phyloP scores from a whole-genome alignment of 1,140 invertebrate species.

The Drosophila chauvacae region DNA sequence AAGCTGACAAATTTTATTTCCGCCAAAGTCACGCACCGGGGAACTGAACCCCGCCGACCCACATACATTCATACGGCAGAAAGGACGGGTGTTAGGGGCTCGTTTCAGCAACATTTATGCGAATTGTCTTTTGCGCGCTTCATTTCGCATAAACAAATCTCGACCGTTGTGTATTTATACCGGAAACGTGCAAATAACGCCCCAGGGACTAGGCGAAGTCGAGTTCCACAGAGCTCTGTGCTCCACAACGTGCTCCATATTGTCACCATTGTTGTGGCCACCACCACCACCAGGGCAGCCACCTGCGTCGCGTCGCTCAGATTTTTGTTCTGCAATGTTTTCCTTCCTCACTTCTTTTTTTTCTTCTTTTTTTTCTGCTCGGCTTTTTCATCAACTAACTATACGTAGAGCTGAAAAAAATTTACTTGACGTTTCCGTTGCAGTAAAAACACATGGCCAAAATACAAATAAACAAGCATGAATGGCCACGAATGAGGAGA shows the following conservation, averaged over 20 bases:
- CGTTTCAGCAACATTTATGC: constrained; percentile 72
- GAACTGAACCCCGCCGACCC: constrained; percentile 70
- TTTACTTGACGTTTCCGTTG: constrained; percentile 80
- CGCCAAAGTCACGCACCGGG: constrained; percentile 75
- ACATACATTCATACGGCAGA: constrained; percentile 13
- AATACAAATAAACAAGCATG: constrained; percentile 70
- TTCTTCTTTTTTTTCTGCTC: constrained; percentile 20
- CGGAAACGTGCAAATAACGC: constrained; percentile 81
- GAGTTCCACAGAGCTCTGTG: constrained; percentile 44
- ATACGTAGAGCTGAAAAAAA: constrained; percentile 68
- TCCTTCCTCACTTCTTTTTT: constrained; percentile 15
- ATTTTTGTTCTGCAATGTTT: constrained; percentile 51
- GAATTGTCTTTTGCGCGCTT: constrained; percentile 81
- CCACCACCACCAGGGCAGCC: constrained; percentile 14
- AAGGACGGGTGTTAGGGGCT: constrained; percentile 5
- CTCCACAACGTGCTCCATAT: constrained; percentile 44
- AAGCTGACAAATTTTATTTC: constrained; percentile 81
- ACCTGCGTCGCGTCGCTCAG: constrained; percentile 73
- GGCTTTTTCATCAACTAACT: constrained; percentile 76
- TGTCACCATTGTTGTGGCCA: constrained; percentile 64
- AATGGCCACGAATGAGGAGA: constrained; percentile 1
- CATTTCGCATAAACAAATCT: constrained; percentile 82
- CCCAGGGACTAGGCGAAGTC: constrained; percentile 77
- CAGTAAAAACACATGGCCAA: constrained; percentile 80
- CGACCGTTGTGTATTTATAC: constrained; percentile 80